A percentile compares a stretch with the other conserved stretches of the same genome.
Conservation (phyloP, 2,797 vertebrate species). For the Xenentodon cancila region DNA sequence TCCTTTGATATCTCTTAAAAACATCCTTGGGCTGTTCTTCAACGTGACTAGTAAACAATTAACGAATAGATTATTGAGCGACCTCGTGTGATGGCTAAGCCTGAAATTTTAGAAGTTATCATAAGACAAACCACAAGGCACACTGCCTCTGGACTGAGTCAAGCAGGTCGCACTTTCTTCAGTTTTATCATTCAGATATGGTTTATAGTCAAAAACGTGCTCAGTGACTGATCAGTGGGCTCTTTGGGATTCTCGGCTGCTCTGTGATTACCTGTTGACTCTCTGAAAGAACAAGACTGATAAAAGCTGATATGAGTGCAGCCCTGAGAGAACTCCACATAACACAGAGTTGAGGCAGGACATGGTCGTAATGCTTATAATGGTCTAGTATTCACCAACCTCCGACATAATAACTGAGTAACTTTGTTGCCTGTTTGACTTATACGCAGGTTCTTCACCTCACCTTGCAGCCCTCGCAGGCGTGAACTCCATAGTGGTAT, state of each 20-base stretch:
- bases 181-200: background rate
- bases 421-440: background rate
- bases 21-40: slow-evolving; percentile 45
- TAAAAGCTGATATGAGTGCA: too few relatives aligned
- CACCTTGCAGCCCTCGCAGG: slow-evolving; percentile 94
- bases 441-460: slow-evolving; percentile 5
- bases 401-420: background rate
- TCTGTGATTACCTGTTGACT: background rate
- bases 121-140: slow-evolving; percentile 46
- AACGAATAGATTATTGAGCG: slow-evolving; percentile 44
- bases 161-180: slow-evolving; percentile 2
- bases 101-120: slow-evolving; percentile 14
- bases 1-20: slow-evolving; percentile 28
- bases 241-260: slow-evolving; percentile 13
- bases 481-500: slow-evolving; percentile 97
- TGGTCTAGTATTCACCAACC: background rate
- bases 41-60: slow-evolving; percentile 62
- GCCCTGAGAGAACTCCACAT: too few relatives aligned
- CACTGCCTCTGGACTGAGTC: slow-evolving; percentile 15
- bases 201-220: slow-evolving; percentile 4
- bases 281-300: too few relatives aligned
- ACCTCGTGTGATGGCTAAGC: slow-evolving; percentile 16
- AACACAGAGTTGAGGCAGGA: too few relatives aligned
- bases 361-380: background rate
- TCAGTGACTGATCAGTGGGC: slow-evolving; percentile 2